phyloP scores from a whole-genome alignment of 2,888 invertebrate genomes.

The Graphium colonna region DNA sequence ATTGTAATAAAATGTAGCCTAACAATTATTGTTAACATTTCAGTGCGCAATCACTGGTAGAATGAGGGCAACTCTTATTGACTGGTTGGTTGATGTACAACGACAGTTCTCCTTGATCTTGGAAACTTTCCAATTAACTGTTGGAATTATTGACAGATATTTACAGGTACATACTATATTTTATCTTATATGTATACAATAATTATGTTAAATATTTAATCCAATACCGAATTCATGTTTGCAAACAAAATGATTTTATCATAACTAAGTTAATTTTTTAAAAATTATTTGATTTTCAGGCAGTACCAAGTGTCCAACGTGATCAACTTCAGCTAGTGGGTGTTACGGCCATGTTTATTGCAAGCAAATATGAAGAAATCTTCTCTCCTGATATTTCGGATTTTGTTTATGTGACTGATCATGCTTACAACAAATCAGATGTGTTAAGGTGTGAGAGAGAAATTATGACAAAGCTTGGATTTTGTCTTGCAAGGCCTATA shows the following conservation, averaged over 20 bases:
- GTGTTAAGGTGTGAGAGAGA: constrained; percentile 90
- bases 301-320: constrained; percentile 80
- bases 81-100: constrained; percentile 97
- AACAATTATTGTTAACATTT: constrained; percentile 1
- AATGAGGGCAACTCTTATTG: constrained; percentile 94
- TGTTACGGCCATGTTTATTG: constrained; percentile 92
- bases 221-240: too few relatives aligned
- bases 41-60: constrained; percentile 83
- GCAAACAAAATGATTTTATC: too few relatives aligned
- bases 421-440: constrained; percentile 88
- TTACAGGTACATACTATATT: constrained; percentile 88
- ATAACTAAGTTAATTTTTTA: too few relatives aligned
- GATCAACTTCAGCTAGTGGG: constrained; percentile 93
- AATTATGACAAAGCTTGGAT: constrained; percentile 88
- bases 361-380: constrained; percentile 97
- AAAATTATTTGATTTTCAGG: constrained; percentile 59
- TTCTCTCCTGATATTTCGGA: constrained; percentile 92
- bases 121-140: constrained; percentile 94
- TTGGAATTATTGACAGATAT: constrained; percentile 94
- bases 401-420: constrained; percentile 95
- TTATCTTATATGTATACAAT: too few relatives aligned
- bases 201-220: too few relatives aligned
- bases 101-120: constrained; percentile 89
- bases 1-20: too few relatives aligned
- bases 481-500: constrained; percentile 91